phyloP scores from a whole-genome alignment of 2,113 vertebrate species.

The Pipa parva region DNA sequence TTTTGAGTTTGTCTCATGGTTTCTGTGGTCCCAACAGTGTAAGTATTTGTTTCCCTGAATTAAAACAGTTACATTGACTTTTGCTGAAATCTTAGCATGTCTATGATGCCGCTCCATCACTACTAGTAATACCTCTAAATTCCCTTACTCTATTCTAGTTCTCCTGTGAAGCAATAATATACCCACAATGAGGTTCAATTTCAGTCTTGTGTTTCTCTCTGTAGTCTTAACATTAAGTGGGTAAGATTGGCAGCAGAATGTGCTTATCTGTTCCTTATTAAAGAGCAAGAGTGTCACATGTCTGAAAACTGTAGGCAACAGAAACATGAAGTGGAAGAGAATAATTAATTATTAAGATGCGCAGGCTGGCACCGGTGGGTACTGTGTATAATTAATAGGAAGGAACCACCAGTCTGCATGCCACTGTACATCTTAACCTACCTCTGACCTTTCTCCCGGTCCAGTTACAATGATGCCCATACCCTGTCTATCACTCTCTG shows the following conservation, averaged over 20 bases:
- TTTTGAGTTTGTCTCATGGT: too few species aligned
- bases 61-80: too few species aligned
- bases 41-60: too few species aligned
- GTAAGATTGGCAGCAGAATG: neutral
- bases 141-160: too few species aligned
- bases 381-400: slow-evolving; percentile 16
- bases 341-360: slow-evolving; percentile 30
- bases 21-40: too few species aligned
- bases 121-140: too few species aligned
- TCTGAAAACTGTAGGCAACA: neutral
- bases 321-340: neutral
- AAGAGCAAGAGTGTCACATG: neutral
- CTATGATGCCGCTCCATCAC: too few species aligned
- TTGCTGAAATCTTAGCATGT: too few species aligned
- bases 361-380: slow-evolving; percentile 12
- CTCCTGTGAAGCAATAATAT: too few species aligned
- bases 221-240: neutral
- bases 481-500: too few species aligned
- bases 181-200: too few species aligned
- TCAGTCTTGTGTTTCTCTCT: too few species aligned
- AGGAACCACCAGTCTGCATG: slow-evolving; percentile 6
- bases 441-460: neutral
- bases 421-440: neutral
- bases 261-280: neutral
- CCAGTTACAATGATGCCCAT: neutral